These are phyloP conservation scores for Pipistrellus pipistrellus DNA, from an alignment of 2,797 vertebrate genomes.

Conservation along the genomic window DNA sequence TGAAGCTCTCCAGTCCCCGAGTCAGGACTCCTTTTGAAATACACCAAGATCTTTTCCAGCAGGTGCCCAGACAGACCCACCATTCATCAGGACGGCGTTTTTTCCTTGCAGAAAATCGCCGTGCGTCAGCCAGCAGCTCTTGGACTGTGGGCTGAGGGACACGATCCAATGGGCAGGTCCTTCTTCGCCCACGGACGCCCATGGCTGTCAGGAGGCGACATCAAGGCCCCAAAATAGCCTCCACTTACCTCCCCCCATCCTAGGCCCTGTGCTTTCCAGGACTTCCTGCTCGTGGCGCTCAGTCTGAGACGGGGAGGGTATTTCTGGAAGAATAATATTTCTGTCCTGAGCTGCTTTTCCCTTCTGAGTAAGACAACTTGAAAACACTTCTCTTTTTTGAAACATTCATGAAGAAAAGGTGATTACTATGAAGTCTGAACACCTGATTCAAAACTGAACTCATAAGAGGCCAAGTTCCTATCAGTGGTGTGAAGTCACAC, in stretches of 20 bases:
- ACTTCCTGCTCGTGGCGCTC: background rate
- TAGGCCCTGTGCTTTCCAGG: conserved; percentile 18
- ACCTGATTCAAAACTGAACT: background rate
- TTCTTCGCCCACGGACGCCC: background rate
- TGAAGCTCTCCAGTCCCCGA: background rate
- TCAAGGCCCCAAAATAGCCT: conserved; percentile 72
- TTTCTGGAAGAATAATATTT: conserved; percentile 71
- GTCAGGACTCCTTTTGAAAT: conserved; percentile 38
- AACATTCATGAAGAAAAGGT: background rate
- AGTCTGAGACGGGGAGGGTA: conserved; percentile 19
- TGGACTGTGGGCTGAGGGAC: conserved; percentile 4
- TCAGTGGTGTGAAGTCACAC: background rate
- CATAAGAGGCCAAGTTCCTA: background rate
- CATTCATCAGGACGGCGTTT: conserved; percentile 36
- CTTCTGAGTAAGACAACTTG: conserved; percentile 42
- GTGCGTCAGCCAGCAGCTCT: conserved; percentile 25
- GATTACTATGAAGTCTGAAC: background rate
- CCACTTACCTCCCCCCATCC: background rate
- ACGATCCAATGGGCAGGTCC: background rate
- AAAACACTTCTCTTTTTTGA: background rate
- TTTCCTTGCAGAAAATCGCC: conserved; percentile 55
- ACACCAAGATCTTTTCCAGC: background rate
- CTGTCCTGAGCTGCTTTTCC: conserved; percentile 61
- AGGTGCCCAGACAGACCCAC: conserved; percentile 55
- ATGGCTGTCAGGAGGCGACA: background rate